Conservation (phyloP, 2,888 invertebrate species). For the Serripes groenlandicus region DNA sequence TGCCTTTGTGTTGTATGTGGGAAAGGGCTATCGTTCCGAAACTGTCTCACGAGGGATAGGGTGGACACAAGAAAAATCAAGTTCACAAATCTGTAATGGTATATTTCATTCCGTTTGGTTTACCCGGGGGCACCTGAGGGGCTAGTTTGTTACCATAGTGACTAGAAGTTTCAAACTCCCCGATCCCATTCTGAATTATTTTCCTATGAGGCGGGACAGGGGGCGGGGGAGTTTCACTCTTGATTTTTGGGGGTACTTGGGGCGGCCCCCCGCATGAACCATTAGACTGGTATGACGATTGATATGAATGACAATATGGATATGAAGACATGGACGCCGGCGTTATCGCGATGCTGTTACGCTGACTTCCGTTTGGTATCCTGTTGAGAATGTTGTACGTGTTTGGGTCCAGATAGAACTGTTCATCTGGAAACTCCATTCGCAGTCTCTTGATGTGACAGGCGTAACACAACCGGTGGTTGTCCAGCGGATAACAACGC, state of each 20-base stretch:
- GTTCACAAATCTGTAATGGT: slow-evolving; percentile 64
- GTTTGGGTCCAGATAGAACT: slow-evolving; percentile 81
- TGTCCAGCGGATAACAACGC: slow-evolving; percentile 97
- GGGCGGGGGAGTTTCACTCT: slow-evolving; percentile 44
- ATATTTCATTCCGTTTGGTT: slow-evolving; percentile 62
- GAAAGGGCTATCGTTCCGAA: too few relatives aligned
- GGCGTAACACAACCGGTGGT: slow-evolving; percentile 95
- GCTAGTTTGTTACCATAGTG: slow-evolving; percentile 64
- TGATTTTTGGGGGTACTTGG: slow-evolving; percentile 20
- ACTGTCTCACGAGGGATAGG: too few relatives aligned
- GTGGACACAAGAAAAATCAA: neutral
- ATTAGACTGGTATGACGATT: slow-evolving; percentile 38
- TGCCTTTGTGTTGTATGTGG: too few relatives aligned
- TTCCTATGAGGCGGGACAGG: slow-evolving; percentile 59
- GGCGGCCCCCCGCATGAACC: slow-evolving; percentile 35
- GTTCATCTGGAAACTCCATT: slow-evolving; percentile 79
- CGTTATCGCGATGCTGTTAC: slow-evolving; percentile 71
- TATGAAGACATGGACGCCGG: slow-evolving; percentile 72
- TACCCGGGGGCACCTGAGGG: slow-evolving; percentile 67
- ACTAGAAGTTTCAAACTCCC: slow-evolving; percentile 64
- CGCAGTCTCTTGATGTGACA: slow-evolving; percentile 94
- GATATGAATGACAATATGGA: slow-evolving; percentile 46
- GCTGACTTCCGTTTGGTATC: slow-evolving; percentile 67
- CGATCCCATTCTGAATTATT: slow-evolving; percentile 54
- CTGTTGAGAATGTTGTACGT: slow-evolving; percentile 81